A percentile compares a stretch with the other conserved stretches of the same genome.
phyloP scores from a whole-genome alignment of 2,797 vertebrate species.

The Scyliorhinus canicula region DNA sequence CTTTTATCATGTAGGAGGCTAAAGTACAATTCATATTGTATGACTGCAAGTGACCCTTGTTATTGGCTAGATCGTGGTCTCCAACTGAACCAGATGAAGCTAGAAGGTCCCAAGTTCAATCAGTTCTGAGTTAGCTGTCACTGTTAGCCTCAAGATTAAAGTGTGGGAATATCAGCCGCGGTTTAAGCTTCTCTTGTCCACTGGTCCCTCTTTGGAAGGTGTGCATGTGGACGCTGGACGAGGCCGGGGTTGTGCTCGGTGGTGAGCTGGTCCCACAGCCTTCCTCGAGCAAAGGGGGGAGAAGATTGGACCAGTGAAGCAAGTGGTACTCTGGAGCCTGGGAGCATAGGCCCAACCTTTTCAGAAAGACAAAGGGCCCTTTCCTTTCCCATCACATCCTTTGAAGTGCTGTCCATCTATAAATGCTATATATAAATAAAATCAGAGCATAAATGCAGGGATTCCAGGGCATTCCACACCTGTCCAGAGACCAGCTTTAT shows the following conservation, averaged over 20 bases:
- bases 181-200: not conserved
- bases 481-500: not conserved
- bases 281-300: not conserved
- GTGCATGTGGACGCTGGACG: not conserved
- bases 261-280: not conserved
- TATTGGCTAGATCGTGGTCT: not conserved
- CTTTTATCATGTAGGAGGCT: not conserved
- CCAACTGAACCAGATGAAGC: not conserved
- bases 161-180: not conserved
- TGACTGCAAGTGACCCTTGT: not conserved
- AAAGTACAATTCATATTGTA: not conserved
- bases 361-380: not conserved
- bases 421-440: no score
- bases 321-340: not conserved
- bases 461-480: not conserved
- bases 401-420: not conserved
- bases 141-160: not conserved
- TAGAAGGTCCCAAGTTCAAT: not conserved
- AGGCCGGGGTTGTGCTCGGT: not conserved
- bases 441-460: not conserved
- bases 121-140: not conserved
- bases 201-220: no score
- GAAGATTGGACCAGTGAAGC: not conserved
- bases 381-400: not conserved
- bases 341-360: not conserved